phyloP scores from a whole-genome alignment of 2,888 invertebrate species.

The Euclidia mi region DNA sequence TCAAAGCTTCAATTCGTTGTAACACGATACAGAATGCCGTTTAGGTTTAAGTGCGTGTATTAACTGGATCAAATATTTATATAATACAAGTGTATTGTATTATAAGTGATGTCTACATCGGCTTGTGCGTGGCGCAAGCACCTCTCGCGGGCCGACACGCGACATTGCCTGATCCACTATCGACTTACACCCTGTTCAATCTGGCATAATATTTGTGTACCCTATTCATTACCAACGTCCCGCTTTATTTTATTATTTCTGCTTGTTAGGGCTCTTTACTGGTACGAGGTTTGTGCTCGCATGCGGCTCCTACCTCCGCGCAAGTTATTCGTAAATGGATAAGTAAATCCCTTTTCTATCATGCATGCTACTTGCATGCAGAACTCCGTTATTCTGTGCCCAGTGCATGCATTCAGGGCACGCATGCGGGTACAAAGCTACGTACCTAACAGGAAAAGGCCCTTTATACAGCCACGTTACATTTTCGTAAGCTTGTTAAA shows the following conservation, averaged over 20 bases:
- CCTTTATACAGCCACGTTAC: constrained; percentile 57
- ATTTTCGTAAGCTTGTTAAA: constrained; percentile 72
- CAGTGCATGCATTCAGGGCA: too few species aligned
- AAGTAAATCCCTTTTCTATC: too few species aligned
- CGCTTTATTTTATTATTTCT: constrained; percentile 83
- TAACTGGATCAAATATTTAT: constrained; percentile 67
- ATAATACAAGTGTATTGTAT: constrained; percentile 67
- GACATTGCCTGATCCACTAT: constrained; percentile 84
- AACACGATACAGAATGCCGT: too few species aligned
- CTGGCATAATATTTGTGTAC: constrained; percentile 87
- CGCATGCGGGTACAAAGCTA: too few species aligned
- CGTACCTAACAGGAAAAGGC: too few species aligned
- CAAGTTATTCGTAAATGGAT: too few species aligned
- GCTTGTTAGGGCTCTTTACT: constrained; percentile 73
- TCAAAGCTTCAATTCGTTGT: too few species aligned
- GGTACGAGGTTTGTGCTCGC: too few species aligned
- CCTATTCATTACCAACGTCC: constrained; percentile 82
- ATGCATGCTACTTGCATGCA: too few species aligned
- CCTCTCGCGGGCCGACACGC: too few species aligned
- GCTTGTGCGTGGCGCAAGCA: constrained; percentile 68
- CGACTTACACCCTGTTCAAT: constrained; percentile 88
- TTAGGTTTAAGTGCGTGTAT: constrained; percentile 30
- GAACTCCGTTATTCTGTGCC: too few species aligned
- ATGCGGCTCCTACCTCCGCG: too few species aligned
- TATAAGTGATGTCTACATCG: constrained; percentile 81